These are phyloP conservation scores for Chiloscyllium punctatum DNA, from an alignment of 2,797 vertebrate genomes.

Conservation along the genomic window DNA sequence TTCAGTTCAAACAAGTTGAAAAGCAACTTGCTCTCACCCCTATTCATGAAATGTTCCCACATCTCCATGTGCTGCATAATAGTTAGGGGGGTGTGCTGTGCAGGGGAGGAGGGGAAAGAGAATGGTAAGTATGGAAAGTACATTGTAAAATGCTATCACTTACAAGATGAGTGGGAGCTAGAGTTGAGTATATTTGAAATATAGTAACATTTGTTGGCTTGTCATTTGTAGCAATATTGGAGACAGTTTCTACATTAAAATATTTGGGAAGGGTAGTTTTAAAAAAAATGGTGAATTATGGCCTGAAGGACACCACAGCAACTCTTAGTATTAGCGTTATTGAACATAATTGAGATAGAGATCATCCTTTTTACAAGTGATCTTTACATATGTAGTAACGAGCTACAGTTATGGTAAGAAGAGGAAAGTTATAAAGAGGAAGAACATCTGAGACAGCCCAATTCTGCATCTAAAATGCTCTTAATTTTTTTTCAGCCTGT, in stretches of 20 bases:
- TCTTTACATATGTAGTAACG: not conserved
- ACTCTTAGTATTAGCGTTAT: not conserved
- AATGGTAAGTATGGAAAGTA: conserved; percentile 15
- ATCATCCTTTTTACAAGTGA: not conserved
- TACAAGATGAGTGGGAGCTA: not conserved
- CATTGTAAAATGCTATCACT: conserved; percentile 1
- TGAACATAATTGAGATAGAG: not conserved
- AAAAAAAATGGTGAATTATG: not conserved
- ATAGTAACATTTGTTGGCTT: not conserved
- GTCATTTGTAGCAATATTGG: not conserved
- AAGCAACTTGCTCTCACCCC: not conserved
- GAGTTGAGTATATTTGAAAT: not conserved
- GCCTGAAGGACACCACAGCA: not conserved
- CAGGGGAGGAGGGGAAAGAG: too few species aligned
- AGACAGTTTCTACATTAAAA: not conserved
- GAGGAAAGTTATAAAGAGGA: not conserved
- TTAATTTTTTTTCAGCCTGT: conserved; percentile 36
- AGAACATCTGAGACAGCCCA: not conserved
- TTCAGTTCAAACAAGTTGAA: not conserved
- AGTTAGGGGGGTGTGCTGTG: not conserved
- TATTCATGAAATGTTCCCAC: not conserved
- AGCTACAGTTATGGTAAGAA: not conserved
- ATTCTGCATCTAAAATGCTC: conserved; percentile 28
- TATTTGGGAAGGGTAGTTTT: not conserved
- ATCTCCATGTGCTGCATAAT: not conserved